Conservation (phyloP, 2,888 invertebrate species). For the Perithous albicinctus region DNA sequence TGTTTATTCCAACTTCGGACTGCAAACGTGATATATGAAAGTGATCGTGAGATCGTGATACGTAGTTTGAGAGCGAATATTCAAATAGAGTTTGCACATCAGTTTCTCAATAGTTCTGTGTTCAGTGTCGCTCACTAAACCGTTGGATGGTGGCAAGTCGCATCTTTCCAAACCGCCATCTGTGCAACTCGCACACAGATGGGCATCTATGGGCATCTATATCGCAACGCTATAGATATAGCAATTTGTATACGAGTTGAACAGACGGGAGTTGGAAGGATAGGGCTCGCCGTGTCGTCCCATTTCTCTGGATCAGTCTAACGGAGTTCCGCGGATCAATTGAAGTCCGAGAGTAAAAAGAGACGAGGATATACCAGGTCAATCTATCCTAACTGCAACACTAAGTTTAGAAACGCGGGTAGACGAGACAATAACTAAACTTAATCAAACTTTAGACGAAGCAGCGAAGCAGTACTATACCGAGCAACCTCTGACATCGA, state of each 20-base stretch:
- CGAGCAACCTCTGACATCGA: not conserved
- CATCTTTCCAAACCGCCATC: not conserved
- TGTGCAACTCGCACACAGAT: no score
- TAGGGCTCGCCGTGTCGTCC: not conserved
- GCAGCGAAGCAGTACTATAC: not conserved
- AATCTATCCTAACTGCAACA: constrained; percentile 37
- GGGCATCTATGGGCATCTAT: not conserved
- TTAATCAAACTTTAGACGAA: constrained; percentile 62
- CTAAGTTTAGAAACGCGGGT: constrained; percentile 11
- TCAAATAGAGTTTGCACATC: not conserved
- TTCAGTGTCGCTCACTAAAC: not conserved
- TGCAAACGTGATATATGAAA: not conserved
- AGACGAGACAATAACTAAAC: constrained; percentile 46
- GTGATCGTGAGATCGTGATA: not conserved
- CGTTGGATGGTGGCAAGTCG: not conserved
- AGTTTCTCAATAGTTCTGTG: constrained; percentile 17
- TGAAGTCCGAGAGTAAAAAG: constrained; percentile 40
- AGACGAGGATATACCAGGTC: constrained; percentile 30
- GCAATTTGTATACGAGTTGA: not conserved
- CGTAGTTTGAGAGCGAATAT: not conserved
- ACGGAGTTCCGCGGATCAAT: constrained; percentile 43
- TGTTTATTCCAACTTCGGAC: not conserved
- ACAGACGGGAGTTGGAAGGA: not conserved
- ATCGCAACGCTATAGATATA: not conserved
- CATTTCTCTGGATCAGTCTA: constrained; percentile 7